Conservation (phyloP, 2,888 invertebrate species). For the Eristalis pertinax region DNA sequence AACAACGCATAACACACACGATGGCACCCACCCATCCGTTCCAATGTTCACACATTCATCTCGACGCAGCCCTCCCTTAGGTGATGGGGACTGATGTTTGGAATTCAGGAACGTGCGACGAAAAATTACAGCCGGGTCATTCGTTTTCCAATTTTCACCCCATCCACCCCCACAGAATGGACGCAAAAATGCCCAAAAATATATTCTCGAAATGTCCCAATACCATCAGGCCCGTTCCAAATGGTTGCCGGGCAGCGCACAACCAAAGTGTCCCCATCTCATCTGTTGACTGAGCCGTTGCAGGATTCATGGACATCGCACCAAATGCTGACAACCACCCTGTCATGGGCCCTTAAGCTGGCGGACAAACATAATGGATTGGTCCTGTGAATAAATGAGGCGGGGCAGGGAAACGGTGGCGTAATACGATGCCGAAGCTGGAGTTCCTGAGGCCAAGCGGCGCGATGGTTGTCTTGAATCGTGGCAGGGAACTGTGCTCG, state of each 20-base stretch:
- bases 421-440: conserved; percentile 26
- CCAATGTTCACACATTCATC: conserved; percentile 35
- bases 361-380: conserved; percentile 66
- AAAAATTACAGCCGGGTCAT: conserved; percentile 53
- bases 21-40: neutral
- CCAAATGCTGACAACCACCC: conserved; percentile 57
- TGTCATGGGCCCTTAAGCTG: conserved; percentile 52
- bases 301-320: conserved; percentile 55
- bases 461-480: conserved; percentile 28
- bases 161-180: neutral
- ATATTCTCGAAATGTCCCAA: conserved; percentile 44
- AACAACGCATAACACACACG: conserved; percentile 22
- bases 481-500: conserved; percentile 43
- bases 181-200: conserved; percentile 16
- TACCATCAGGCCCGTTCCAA: neutral
- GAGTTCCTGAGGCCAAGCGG: conserved; percentile 9
- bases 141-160: conserved; percentile 63
- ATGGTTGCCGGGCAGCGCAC: neutral
- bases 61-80: conserved; percentile 11
- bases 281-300: conserved; percentile 62
- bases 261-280: conserved; percentile 17
- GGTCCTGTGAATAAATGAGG: conserved; percentile 63
- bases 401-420: conserved; percentile 37
- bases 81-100: conserved; percentile 10
- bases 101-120: conserved; percentile 33